Conservation (phyloP, 30 jellyfish, hydroid and myxozoan species). For the Cassiopea andromeda region DNA sequence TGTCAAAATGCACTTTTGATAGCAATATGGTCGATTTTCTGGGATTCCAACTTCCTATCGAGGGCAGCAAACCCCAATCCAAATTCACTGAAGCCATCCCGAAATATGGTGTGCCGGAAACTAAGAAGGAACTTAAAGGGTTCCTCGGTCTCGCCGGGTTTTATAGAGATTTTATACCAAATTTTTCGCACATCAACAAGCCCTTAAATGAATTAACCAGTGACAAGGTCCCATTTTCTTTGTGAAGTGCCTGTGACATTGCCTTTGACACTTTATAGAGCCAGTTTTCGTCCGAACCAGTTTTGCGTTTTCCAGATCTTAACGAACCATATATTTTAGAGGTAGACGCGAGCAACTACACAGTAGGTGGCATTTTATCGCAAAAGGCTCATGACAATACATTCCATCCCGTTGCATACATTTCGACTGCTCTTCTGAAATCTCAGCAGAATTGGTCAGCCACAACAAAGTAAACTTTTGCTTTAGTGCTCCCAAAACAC, state of each 20-base stretch:
- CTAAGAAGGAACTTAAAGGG: slow-evolving; percentile 29
- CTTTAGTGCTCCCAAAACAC: slow-evolving; percentile 31
- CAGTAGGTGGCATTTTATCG: slow-evolving; percentile 53
- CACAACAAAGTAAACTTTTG: slow-evolving; percentile 41
- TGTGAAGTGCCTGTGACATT: slow-evolving; percentile 14
- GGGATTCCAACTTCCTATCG: slow-evolving; percentile 29
- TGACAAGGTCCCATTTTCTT: slow-evolving; percentile 16
- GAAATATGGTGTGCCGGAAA: slow-evolving; percentile 13
- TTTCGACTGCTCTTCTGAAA: slow-evolving; percentile 16
- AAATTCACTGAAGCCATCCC: slow-evolving; percentile 41
- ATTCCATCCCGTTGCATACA: slow-evolving; percentile 44
- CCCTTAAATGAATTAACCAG: slow-evolving; percentile 33
- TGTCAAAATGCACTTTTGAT: slow-evolving; percentile 51
- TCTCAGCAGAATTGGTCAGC: slow-evolving; percentile 52
- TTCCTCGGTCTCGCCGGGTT: slow-evolving; percentile 66
- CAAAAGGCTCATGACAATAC: slow-evolving; percentile 21
- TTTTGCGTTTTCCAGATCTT: slow-evolving; percentile 19
- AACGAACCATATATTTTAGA: neutral
- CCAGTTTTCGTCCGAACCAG: slow-evolving; percentile 15
- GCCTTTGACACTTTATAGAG: slow-evolving; percentile 8
- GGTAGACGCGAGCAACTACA: slow-evolving; percentile 55
- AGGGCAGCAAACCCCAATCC: slow-evolving; percentile 38
- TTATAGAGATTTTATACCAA: slow-evolving; percentile 36
- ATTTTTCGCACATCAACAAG: slow-evolving; percentile 42
- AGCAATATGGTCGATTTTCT: slow-evolving; percentile 39